Evolutionary conservation across 2,888 invertebrate species (phyloP).

Genomic region (Heliconius ismenius): DNA sequence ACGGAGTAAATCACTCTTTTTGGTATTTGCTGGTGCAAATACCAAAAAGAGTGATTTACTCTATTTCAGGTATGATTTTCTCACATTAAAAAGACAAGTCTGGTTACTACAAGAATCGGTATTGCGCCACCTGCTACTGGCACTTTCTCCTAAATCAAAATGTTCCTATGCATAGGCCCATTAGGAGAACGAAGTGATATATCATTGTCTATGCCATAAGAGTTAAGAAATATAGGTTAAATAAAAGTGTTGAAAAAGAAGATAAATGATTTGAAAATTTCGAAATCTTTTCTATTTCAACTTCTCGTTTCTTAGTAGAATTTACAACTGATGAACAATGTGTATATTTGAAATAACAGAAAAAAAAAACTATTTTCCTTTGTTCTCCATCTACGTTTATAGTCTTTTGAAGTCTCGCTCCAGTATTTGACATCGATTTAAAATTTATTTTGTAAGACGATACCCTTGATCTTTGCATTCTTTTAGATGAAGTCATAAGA

Average conservation of each 20-base stretch:
- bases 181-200: conserved; percentile 10
- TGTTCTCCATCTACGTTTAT: background rate
- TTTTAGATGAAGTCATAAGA: conserved; percentile 8
- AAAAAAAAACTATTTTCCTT: background rate
- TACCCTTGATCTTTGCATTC: conserved; percentile 29
- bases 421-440: background rate
- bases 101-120: background rate
- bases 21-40: no score
- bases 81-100: background rate
- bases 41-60: no score
- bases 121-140: background rate
- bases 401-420: background rate
- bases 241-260: conserved; percentile 10
- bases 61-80: no score
- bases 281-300: conserved; percentile 1
- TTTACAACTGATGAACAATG: background rate
- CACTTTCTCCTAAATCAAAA: conserved; percentile 4
- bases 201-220: background rate
- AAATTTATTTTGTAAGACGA: conserved; percentile 13
- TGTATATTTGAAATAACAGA: background rate
- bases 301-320: background rate
- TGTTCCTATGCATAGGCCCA: background rate
- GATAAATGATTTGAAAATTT: background rate
- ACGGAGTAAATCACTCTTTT: no score
- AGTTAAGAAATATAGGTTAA: conserved; percentile 9